Percentiles rank a stretch among this genome's conserved stretches.
These are phyloP conservation scores for Folsomia candida DNA, from an alignment of 2,888 invertebrate genomes.

Conservation along the genomic window DNA sequence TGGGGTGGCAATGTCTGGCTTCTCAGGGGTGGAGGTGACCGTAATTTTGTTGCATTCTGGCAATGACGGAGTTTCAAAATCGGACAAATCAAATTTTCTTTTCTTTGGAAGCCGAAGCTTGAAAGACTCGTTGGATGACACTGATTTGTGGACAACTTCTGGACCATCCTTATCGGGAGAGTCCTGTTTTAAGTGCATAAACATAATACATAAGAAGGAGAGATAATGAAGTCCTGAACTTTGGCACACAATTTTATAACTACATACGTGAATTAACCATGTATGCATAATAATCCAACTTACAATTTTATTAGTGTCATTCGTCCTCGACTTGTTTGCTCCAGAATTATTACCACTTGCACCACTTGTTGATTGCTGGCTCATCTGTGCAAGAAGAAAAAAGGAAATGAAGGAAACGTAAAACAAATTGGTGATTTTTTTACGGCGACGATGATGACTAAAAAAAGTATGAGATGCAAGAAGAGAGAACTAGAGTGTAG, in stretches of 20 bases:
- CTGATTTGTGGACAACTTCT: background rate
- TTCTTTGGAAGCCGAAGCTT: conserved; percentile 82
- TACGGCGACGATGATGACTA: background rate
- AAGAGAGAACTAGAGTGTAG: too few relatives aligned
- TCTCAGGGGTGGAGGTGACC: background rate
- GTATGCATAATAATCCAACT: too few relatives aligned
- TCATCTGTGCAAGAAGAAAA: too few relatives aligned
- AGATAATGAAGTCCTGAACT: background rate
- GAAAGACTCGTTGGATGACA: conserved; percentile 37
- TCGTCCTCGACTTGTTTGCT: background rate
- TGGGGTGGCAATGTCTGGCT: background rate
- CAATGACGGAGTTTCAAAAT: conserved; percentile 63
- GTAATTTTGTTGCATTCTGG: conserved; percentile 8
- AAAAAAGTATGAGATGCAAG: background rate
- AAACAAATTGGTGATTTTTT: background rate
- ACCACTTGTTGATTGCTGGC: background rate
- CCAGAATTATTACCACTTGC: background rate
- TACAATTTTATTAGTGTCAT: background rate
- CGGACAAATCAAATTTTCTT: conserved; percentile 78
- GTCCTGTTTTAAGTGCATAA: background rate
- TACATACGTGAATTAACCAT: too few relatives aligned
- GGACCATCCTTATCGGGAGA: background rate
- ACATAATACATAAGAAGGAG: background rate
- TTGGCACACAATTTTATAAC: background rate
- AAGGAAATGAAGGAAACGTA: background rate